These are phyloP conservation scores for Monoplex corrugatus DNA, from an alignment of 2,888 invertebrate species.

Conservation along the genomic window DNA sequence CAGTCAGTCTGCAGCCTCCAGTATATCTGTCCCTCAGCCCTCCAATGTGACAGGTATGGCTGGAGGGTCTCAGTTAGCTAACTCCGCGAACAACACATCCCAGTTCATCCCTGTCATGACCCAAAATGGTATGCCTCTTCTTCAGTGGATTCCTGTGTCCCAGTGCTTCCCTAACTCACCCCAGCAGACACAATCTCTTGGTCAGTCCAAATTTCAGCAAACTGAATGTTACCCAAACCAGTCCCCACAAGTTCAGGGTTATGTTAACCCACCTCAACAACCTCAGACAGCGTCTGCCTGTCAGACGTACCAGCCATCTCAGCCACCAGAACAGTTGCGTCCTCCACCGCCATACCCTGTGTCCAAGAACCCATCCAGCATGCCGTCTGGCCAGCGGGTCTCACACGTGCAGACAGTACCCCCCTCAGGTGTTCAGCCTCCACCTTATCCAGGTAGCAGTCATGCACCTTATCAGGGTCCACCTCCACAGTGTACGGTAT, in stretches of 20 bases:
- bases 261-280: no score
- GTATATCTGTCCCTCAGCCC: not conserved
- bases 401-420: not conserved
- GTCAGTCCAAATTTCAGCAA: no score
- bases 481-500: not conserved
- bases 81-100: not conserved
- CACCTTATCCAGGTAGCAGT: not conserved
- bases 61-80: not conserved
- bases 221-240: no score
- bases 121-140: not conserved
- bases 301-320: no score
- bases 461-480: not conserved
- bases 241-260: no score
- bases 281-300: not conserved
- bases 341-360: no score
- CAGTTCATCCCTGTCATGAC: not conserved
- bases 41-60: not conserved
- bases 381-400: not conserved
- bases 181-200: not conserved
- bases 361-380: not conserved
- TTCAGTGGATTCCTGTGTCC: constrained; percentile 13
- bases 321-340: no score
- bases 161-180: not conserved
- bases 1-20: not conserved
- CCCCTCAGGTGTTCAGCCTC: not conserved